phyloP scores from a whole-genome alignment of 2,113 vertebrate species.

The Percopsis transmontana region DNA sequence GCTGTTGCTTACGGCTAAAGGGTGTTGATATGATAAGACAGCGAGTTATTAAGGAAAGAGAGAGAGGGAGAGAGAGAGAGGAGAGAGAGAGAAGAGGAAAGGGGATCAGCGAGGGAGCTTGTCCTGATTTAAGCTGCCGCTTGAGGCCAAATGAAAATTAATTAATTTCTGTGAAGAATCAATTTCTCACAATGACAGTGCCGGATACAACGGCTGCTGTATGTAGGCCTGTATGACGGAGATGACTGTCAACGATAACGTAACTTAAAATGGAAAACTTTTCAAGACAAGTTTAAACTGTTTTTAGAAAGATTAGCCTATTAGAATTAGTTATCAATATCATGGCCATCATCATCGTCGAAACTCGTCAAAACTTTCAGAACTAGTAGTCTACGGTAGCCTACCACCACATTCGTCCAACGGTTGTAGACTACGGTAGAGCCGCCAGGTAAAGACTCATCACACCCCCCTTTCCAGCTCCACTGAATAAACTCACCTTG shows the following conservation, averaged over 20 bases:
- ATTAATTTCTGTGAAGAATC: conserved; percentile 99
- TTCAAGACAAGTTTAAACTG: conserved; percentile 34
- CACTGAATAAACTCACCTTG: conserved; percentile 78
- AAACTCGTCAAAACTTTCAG: neutral
- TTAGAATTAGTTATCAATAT: conserved; percentile 72
- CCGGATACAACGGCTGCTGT: conserved; percentile 71
- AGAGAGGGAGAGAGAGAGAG: neutral
- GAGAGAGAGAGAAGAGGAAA: neutral
- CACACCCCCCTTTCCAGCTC: neutral
- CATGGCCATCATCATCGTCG: conserved; percentile 40
- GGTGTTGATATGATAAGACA: conserved; percentile 99
- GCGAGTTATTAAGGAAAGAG: conserved; percentile 85
- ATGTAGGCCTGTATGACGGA: conserved; percentile 8
- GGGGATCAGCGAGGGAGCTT: conserved; percentile 76
- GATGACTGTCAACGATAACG: conserved; percentile 63
- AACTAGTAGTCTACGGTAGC: too few relatives aligned
- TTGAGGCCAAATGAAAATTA: conserved; percentile 99
- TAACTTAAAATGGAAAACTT: conserved; percentile 58
- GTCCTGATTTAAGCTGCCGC: conserved; percentile 98
- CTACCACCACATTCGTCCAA: too few relatives aligned
- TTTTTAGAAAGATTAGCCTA: conserved; percentile 56
- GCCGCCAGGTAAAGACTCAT: neutral
- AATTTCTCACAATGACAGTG: conserved; percentile 98
- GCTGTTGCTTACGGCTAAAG: conserved; percentile 90
- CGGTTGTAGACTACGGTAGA: conserved; percentile 30